These are phyloP conservation scores for Habroteleia sp. DNA, from an alignment of 2,888 invertebrate genomes.

Conservation along the genomic window DNA sequence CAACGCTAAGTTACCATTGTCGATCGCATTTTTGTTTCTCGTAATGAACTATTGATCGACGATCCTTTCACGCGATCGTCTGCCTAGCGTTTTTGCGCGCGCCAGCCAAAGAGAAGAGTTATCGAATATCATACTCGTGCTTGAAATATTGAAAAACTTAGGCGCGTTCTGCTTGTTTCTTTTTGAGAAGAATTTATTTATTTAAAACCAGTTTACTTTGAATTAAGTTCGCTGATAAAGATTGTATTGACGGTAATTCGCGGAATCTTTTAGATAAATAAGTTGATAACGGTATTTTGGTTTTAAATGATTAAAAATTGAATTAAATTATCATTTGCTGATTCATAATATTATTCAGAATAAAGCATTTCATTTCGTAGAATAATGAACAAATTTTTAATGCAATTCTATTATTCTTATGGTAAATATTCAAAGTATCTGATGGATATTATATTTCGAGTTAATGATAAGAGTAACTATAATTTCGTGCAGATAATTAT, in stretches of 20 bases:
- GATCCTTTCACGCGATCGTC: slow-evolving; percentile 70
- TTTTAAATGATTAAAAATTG: neutral
- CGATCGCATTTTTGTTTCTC: slow-evolving; percentile 76
- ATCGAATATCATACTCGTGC: slow-evolving; percentile 16
- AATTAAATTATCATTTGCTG: too few relatives aligned
- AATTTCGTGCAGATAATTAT: too few relatives aligned
- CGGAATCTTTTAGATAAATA: neutral
- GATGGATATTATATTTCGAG: too few relatives aligned
- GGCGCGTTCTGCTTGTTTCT: slow-evolving; percentile 5
- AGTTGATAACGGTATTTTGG: neutral
- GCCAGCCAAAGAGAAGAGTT: slow-evolving; percentile 14
- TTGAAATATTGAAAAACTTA: slow-evolving; percentile 40
- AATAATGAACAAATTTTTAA: too few relatives aligned
- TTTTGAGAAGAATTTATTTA: slow-evolving; percentile 12
- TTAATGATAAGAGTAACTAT: too few relatives aligned
- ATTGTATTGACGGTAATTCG: slow-evolving; percentile 1
- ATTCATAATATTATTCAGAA: too few relatives aligned
- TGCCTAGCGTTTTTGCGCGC: slow-evolving; percentile 12
- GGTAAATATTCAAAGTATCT: too few relatives aligned
- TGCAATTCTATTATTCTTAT: too few relatives aligned
- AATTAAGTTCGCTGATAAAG: slow-evolving; percentile 20
- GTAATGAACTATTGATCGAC: slow-evolving; percentile 78
- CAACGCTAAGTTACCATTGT: slow-evolving; percentile 70
- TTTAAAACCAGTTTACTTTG: slow-evolving; percentile 32
- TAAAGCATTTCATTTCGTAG: too few relatives aligned